phyloP scores from a whole-genome alignment of 2,113 vertebrate species.

The Rutilus rutilus region DNA sequence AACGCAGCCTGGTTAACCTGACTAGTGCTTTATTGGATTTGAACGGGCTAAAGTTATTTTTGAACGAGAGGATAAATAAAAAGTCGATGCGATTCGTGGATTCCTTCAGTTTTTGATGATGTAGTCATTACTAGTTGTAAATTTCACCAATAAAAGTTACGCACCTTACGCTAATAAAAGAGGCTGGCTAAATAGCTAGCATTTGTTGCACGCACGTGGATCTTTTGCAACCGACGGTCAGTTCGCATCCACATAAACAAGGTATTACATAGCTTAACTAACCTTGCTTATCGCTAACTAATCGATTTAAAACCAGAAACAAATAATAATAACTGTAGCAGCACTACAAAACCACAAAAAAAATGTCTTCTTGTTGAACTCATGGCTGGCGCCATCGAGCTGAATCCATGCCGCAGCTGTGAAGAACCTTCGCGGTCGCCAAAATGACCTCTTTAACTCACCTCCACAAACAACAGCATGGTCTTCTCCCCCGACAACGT shows the following conservation, averaged over 20 bases:
- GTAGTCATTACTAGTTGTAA: background rate
- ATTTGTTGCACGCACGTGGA: slow-evolving; percentile 37
- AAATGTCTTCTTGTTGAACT: background rate
- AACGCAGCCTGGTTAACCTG: slow-evolving; percentile 18
- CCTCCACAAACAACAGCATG: slow-evolving; percentile 61
- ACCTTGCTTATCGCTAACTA: background rate
- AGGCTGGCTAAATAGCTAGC: slow-evolving; percentile 26
- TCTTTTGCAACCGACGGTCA: background rate
- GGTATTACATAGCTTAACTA: background rate
- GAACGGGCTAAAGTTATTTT: slow-evolving; percentile 32
- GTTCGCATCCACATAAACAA: background rate
- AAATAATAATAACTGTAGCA: background rate
- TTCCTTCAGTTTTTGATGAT: background rate
- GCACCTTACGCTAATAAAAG: background rate
- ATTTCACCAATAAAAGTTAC: background rate
- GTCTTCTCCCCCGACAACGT: background rate
- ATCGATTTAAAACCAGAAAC: background rate
- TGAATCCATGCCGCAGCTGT: background rate
- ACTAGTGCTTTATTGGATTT: slow-evolving; percentile 36
- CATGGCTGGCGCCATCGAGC: slow-evolving; percentile 15
- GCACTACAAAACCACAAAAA: background rate
- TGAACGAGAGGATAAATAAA: background rate
- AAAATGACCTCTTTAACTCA: slow-evolving; percentile 28
- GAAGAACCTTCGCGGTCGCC: slow-evolving; percentile 16
- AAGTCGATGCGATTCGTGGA: background rate